These are phyloP conservation scores for Drosophila athabasca DNA, from an alignment of 1,140 invertebrate species.

Conservation along the genomic window DNA sequence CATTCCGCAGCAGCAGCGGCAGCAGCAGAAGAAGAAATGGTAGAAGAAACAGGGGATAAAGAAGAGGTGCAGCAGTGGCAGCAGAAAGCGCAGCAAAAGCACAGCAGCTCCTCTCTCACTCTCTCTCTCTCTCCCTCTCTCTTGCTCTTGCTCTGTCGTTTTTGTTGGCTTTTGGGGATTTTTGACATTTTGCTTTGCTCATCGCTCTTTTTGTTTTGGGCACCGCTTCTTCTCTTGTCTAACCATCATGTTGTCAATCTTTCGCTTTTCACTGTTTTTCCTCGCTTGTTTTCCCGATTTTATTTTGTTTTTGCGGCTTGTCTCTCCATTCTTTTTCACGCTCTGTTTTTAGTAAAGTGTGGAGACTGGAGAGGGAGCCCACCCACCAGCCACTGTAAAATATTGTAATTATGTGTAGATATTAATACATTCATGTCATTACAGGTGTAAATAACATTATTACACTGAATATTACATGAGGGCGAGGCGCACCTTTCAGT, in stretches of 20 bases:
- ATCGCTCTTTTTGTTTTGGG: slow-evolving; percentile 77
- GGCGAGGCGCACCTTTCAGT: background rate
- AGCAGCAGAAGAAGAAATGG: background rate
- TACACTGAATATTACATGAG: slow-evolving; percentile 1
- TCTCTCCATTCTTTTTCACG: slow-evolving; percentile 32
- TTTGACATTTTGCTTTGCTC: slow-evolving; percentile 80
- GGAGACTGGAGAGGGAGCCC: no score
- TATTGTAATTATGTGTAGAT: slow-evolving; percentile 36
- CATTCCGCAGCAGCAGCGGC: slow-evolving; percentile 56
- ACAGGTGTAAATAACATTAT: slow-evolving; percentile 38
- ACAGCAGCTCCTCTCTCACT: slow-evolving; percentile 50
- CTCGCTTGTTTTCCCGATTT: slow-evolving; percentile 4
- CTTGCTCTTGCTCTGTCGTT: slow-evolving; percentile 8
- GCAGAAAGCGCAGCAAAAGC: slow-evolving; percentile 39
- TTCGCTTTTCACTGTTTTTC: slow-evolving; percentile 65
- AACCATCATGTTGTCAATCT: slow-evolving; percentile 80
- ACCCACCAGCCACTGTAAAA: slow-evolving; percentile 1
- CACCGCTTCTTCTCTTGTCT: slow-evolving; percentile 72
- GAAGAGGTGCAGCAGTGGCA: background rate
- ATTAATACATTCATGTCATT: slow-evolving; percentile 24
- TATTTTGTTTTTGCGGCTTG: slow-evolving; percentile 58
- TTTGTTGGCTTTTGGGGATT: slow-evolving; percentile 65
- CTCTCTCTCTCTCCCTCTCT: slow-evolving; percentile 2
- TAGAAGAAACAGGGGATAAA: no score
- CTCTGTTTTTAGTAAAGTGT: slow-evolving; percentile 32